Base-by-base conservation (phyloP, 2,797 vertebrate species). In the Karalla daura region DNA sequence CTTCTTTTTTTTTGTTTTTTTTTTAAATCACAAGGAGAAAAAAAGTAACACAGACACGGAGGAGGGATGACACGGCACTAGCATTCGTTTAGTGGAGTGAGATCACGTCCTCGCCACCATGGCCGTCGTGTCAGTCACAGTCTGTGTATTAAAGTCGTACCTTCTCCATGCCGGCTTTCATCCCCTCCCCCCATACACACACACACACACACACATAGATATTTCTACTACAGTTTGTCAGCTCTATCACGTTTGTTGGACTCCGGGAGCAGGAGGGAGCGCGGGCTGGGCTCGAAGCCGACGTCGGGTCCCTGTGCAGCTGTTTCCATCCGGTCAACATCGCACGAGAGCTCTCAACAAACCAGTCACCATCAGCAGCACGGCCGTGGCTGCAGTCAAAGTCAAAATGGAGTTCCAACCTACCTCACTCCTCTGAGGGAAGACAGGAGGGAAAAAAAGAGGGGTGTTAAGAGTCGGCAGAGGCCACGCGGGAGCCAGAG, bases 351-450 rank as follows among this genome's bases (percentile, higher is more conserved):
- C 90, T 86, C 87, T 92, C 82, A 91, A 88, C 74, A 90, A 78
- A 85, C 86, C 78, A 49, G 88, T 81, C 82, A 86, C 84, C 74
- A 91, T 85, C 59, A 94, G 79, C 5, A 93, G 76, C 85, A 89
- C 85, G 17, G 92, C 90, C 24, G 92, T 80, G 80, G 90, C 92
- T 73, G 92, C 90, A 66, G 92, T 87, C 70, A 93, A 84, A 71
- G 91, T 87, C 86, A 93, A 83, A 77, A 93, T 86, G 85, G 91
- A 91, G 86, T 85, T 93, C 93, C 90, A 92, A 73, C 84, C 90
- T 92, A 92, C 83, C 85, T 92, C 89, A 90, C 88, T 86, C 87
- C 89, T 85, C 93, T 94, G 83, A 73, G 63, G 80, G 80, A 65
- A 84, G 54, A 89, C 56, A 85, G 41, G 60, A 56, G n/a, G n/a